These are phyloP conservation scores for Biston stratarius DNA, from an alignment of 2,888 invertebrate genomes.

Conservation along the genomic window DNA sequence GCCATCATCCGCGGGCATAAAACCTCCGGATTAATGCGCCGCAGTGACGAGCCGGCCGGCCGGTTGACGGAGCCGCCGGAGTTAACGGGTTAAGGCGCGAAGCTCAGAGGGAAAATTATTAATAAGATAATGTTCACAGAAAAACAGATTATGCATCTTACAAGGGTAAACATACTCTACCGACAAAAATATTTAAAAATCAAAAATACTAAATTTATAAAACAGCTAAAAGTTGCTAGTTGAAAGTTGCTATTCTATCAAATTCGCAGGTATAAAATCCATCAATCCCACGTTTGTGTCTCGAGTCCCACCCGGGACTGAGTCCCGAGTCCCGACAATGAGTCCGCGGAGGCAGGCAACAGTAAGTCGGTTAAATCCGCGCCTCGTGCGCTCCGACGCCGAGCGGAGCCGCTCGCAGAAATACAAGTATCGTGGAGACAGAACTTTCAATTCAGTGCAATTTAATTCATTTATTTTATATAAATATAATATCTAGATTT, in stretches of 20 bases:
- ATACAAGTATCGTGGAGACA: too few species aligned
- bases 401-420: neutral
- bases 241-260: too few species aligned
- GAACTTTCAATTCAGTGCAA: neutral
- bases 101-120: neutral
- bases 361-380: conserved; percentile 24
- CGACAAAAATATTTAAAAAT: too few species aligned
- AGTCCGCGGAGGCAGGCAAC: conserved; percentile 15
- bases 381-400: conserved; percentile 1
- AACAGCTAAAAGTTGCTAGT: too few species aligned
- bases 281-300: neutral
- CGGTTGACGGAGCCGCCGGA: conserved; percentile 31
- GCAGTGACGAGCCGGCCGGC: conserved; percentile 27
- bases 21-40: conserved; percentile 32
- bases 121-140: neutral
- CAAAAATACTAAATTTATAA: too few species aligned
- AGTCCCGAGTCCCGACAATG: conserved; percentile 3
- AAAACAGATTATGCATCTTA: neutral
- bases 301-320: neutral
- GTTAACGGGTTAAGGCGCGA: conserved; percentile 22
- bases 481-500: too few species aligned
- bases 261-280: neutral
- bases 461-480: too few species aligned
- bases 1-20: conserved; percentile 22
- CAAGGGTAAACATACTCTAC: too few species aligned